Conservation (phyloP, 2,888 invertebrate species). For the Ctenicera cuprea region DNA sequence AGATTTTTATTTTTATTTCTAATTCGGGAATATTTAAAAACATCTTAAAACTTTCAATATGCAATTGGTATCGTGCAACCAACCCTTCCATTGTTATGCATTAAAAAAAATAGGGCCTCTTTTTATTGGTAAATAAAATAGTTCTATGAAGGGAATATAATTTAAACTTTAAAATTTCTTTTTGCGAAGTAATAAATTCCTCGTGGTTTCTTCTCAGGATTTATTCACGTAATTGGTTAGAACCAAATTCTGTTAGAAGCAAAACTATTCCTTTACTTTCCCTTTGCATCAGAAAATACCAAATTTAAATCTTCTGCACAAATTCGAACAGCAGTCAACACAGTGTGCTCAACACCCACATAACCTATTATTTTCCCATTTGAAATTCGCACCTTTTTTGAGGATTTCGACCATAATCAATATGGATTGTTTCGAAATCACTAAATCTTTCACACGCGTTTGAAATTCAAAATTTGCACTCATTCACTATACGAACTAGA, state of each 20-base stretch:
- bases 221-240: slow-evolving; percentile 6
- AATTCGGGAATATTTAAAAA: no score
- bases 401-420: neutral
- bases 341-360: slow-evolving; percentile 17
- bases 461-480: neutral
- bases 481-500: neutral
- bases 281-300: neutral
- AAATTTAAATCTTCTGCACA: neutral
- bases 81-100: no score
- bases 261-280: no score
- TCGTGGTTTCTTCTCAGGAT: neutral
- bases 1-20: no score
- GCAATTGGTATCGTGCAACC: no score
- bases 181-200: no score
- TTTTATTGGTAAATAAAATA: no score
- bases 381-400: slow-evolving; percentile 11
- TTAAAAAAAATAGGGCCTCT: no score
- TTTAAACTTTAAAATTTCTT: no score
- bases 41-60: no score
- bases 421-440: neutral
- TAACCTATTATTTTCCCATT: slow-evolving; percentile 26
- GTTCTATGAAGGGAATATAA: no score
- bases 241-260: neutral
- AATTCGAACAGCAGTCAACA: neutral
- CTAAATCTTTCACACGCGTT: neutral